These are phyloP conservation scores for Metallyticus violacea DNA, from an alignment of 2,888 invertebrate genomes.

Conservation along the genomic window DNA sequence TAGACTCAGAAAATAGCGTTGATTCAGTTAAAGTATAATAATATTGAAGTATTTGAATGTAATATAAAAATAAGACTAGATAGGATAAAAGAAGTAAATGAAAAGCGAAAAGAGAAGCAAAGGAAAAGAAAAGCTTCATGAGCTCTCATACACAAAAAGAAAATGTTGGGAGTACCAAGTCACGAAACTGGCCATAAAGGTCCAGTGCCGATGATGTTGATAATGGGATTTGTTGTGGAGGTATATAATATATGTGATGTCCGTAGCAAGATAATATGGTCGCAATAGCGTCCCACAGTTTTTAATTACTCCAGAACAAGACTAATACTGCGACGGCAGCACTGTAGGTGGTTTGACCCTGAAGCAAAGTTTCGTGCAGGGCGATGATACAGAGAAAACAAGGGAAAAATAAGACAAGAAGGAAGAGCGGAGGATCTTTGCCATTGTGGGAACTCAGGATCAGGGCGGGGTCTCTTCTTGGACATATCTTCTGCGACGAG, in stretches of 20 bases:
- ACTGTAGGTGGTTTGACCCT: constrained; percentile 7
- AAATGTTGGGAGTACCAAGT: neutral
- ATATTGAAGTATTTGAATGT: neutral
- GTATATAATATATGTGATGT: neutral
- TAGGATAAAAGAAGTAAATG: neutral
- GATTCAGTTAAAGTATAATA: neutral
- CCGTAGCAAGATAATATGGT: neutral
- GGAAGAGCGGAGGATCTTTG: neutral
- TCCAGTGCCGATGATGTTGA: neutral
- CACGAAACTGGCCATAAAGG: neutral
- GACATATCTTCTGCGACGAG: neutral
- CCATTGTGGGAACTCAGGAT: constrained; percentile 4
- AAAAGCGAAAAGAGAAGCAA: neutral
- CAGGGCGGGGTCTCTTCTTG: neutral
- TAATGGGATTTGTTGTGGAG: neutral
- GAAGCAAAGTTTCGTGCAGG: constrained; percentile 2
- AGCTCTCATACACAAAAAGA: neutral
- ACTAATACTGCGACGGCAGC: neutral
- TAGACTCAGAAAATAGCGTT: neutral
- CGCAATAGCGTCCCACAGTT: neutral
- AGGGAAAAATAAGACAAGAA: no score
- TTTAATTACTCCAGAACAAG: constrained; percentile 12
- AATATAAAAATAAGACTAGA: neutral
- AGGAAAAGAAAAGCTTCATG: neutral
- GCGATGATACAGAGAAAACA: neutral